Conservation (phyloP, 2,888 invertebrate species). For the Eupeodes luniger region DNA sequence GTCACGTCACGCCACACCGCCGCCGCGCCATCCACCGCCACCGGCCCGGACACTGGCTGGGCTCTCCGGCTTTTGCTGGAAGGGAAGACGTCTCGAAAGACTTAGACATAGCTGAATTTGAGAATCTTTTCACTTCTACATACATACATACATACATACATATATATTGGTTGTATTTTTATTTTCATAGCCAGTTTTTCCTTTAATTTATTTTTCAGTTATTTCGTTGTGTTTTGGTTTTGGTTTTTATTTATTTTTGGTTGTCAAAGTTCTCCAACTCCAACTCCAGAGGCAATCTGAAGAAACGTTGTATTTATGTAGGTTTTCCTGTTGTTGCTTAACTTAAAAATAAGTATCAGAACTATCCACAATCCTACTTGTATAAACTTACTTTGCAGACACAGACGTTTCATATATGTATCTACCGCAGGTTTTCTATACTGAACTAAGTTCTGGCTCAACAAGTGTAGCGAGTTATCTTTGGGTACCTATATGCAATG, state of each 20-base stretch:
- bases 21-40: too few species aligned
- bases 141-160: too few species aligned
- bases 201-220: slow-evolving; percentile 49
- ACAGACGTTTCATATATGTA: neutral
- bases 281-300: slow-evolving; percentile 12
- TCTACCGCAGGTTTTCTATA: neutral
- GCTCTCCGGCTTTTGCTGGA: neutral
- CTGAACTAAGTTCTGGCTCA: slow-evolving; percentile 33
- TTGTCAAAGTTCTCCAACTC: slow-evolving; percentile 49
- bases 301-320: slow-evolving; percentile 61
- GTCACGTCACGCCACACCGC: neutral
- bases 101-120: slow-evolving; percentile 55
- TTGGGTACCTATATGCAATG: slow-evolving; percentile 22
- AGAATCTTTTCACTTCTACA: slow-evolving; percentile 48
- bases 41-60: too few species aligned
- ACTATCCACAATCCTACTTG: slow-evolving; percentile 11
- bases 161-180: neutral
- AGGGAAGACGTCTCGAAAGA: slow-evolving; percentile 49
- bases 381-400: too few species aligned
- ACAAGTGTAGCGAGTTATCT: slow-evolving; percentile 62
- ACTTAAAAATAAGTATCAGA: neutral
- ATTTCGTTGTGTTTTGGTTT: slow-evolving; percentile 19
- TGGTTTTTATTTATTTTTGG: slow-evolving; percentile 41
- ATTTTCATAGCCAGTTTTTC: slow-evolving; percentile 48
- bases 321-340: slow-evolving; percentile 60